Evolutionary conservation across 2,888 invertebrate genomes (phyloP), one percentile per base, ranked within the genome.

Genomic region (Watsonalla binaria): DNA sequence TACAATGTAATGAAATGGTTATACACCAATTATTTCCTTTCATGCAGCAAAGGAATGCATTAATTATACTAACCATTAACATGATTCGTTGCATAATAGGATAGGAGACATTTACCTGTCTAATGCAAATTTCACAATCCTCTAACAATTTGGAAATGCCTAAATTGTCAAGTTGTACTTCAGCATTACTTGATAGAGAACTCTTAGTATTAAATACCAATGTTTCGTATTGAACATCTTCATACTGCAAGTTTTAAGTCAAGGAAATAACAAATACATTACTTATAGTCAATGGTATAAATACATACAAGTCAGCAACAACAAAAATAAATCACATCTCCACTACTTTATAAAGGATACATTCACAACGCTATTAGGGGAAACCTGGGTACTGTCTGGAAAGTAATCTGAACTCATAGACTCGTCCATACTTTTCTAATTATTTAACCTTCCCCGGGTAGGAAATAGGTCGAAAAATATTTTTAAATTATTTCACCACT

Each of bases 331-430:
- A 15, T 45, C 35, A 47, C n/a, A 13, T 33, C 35, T 11, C 6
- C 6, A n/a, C 5, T 6, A 0, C 45, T 47, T 14, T 52, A 47
- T 5, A 60, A 78, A 79, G 83, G 80, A 84, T 84, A 84, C 84
- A 60, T 54, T 62, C 13, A 56, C 47, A 51, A 60, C 57, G 54
- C 68, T 72, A 57, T 67, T 61, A 59, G 46, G 60, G 53, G 67
- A 66, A 51, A 62, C 58, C 51, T 70, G 69, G 11, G 65, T 65
- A 37, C 62, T 71, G 55, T 77, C 74, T 0, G 77, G 76, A 52
- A 82, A 75, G 51, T 78, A 69, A 53, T 82, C 80, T 0, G 82
- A 84, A 60, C 75, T 82, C 54, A 81, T 81, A 11, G 86, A 85
- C 60, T 82, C 67, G 57, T 85, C 74, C 85, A 85, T 85, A 24